Evolutionary conservation across 35 echinoderm and acorn worm genomes (phyloP), one percentile per base, ranked within the genome.

Genomic region (Diadema setosum): DNA sequence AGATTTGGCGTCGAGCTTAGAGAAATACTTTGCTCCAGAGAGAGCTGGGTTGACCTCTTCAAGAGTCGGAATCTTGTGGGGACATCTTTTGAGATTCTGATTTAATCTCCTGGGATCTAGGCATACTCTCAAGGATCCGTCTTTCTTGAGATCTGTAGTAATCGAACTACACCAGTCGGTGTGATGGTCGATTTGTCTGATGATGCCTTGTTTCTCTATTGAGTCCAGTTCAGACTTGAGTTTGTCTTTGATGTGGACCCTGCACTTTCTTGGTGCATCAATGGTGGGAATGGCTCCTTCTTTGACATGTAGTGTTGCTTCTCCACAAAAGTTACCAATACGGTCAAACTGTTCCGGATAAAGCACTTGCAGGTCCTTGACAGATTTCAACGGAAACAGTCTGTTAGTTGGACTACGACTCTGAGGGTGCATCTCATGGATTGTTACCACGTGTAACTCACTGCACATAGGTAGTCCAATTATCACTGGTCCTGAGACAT

Each of bases 161-260:
- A 94, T 39, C 15, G 92, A 85, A 40, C 64, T 83, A 24, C 85
- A 88, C 91, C 85, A 88, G 31, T 93, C 85, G 3, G 80, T 93
- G 65, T 89, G 92, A 35, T 90, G 87, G 8, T 16, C 52, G 9
- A 89, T 70, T 26, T 57, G 34, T 39, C 83, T 32, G 23, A 93
- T 88, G 45, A 93, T 46, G 36, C 86, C 43, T 5, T 73, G 46
- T n/a, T 40, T 45, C 43, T 93, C 91, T 78, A 83, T 83, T 43
- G 83, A 37, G 27, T 93, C 74, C 16, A 88, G 80, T 55, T 93
- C 85, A 27, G 23, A 2, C 76, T 75, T 82, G 15, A 88, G 42
- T 50, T 93, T 93, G 6, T 27, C n/a, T 50, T 87, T 87, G 11
- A 92, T 20, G 70, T 92, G 84, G 45, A 86, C 82, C 27, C 83